phyloP scores from a whole-genome alignment of 2,797 vertebrate genomes.

The Macrochelys suwanniensis region DNA sequence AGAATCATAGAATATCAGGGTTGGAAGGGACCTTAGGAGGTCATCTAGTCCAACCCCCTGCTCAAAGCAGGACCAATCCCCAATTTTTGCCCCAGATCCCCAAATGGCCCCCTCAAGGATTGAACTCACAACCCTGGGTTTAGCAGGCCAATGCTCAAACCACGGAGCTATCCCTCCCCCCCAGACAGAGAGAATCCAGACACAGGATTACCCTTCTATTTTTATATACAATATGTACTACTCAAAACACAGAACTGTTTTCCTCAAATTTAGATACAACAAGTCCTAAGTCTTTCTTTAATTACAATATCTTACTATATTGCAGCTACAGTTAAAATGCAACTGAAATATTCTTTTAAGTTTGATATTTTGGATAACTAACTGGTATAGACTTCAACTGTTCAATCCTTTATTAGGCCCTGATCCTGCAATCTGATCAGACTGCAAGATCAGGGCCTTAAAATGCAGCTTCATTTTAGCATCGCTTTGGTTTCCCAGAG shows the following conservation, averaged over 20 bases:
- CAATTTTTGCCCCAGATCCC: no score
- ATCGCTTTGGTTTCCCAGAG: neutral
- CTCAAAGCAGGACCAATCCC: no score
- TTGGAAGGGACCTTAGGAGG: no score
- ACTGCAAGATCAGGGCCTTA: neutral
- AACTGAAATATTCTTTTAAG: neutral
- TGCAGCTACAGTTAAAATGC: neutral
- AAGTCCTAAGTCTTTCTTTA: neutral
- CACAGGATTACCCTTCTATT: neutral
- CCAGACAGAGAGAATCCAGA: no score
- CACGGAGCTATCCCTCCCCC: no score
- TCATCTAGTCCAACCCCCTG: no score
- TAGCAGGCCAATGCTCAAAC: no score
- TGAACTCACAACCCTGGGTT: no score
- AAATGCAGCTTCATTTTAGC: neutral
- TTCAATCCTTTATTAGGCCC: neutral
- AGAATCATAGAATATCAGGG: no score
- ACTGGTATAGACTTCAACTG: neutral
- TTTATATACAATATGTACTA: neutral
- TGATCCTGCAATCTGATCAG: neutral
- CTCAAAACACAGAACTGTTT: neutral
- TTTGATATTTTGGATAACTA: neutral
- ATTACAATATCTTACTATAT: fast-evolving
- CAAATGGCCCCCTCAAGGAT: no score
- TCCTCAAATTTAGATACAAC: neutral